Evolutionary conservation across 1,140 invertebrate genomes (phyloP), one percentile per base, ranked within the genome.

Genomic region (Ostrea edulis): DNA sequence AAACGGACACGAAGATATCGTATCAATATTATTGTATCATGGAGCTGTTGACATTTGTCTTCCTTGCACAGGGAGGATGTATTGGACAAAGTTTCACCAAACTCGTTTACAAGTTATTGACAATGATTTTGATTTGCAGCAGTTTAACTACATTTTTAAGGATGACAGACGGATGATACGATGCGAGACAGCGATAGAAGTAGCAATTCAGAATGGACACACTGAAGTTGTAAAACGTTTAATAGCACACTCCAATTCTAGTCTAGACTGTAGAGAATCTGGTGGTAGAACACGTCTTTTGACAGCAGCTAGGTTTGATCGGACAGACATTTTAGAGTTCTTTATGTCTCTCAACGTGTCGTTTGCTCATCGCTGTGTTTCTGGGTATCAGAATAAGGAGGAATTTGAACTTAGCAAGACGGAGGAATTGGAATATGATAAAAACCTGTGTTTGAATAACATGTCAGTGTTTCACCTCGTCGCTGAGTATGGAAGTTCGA

Each of bases 41-140:
- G 68, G 68, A 11, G 68, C 68, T 12, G 25, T 29, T 29, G 68
- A 77, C 35, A 3, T 3, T 2, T 77, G 68, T 44, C 68, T 29
- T 77, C 29, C 68, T 5, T 77, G 68, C 68, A 29, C 9, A 5
- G 22, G 25, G 11, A 77, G 29, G 25, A 25, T 12, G 29, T 77
- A 77, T 35, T 77, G 68, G 68, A 35, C 68, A 29, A 12, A 25
- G 8, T 77, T 77, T 77, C 68, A 77, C 25, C 68, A 77, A 14
- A 77, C 68, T 35, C 68, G 68, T 29, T 35, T 77, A 9, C 68
- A 77, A 77, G 68, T 35, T 77, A 77, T 35, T 35, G 68, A 77
- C 25, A 29, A 11, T 9, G 0, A 7, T 12, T 25, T 29, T 12
- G 29, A 77, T 35, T 77, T 77, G 0, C 2, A 35, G 29, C 12